Base-by-base conservation (phyloP, 1,140 invertebrate genomes). In the Diachasma alloeum region DNA sequence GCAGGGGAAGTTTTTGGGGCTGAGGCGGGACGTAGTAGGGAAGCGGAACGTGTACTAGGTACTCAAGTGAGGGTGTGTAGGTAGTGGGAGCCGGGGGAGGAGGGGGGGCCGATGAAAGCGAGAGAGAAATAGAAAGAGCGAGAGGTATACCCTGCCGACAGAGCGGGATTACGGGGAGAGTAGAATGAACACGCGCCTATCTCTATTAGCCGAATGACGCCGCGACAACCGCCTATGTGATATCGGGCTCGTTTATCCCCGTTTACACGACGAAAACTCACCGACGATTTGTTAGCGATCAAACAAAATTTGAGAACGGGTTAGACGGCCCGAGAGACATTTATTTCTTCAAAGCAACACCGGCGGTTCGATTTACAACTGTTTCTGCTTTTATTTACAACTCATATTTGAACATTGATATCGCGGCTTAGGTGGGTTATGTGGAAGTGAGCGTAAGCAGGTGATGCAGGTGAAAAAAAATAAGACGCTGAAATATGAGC, bases 201-300 rank as follows among this genome's bases (percentile, higher is more conserved):
- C 86, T 88, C 85, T 88, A 88, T 88, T 89, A 87, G 85, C 86
- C 78, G 79, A 87, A 85, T 83, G 83, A 87, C 84, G 83, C 83
- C 81, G 79, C 82, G 77, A 80, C 82, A 83, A 76, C 81, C 73
- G 80, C 84, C 81, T 46, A 22, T 63, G 44, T 71, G 72, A 66
- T 75, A 74, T 71, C 71, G 68, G 9, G 53, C 67, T 67, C 36
- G 77, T 74, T 74, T 78, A 74, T 71, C 72, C 68, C 72, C 68
- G 36, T 71, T 70, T 72, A 78, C 72, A 78, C 77, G 68, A 72
- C 39, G 42, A 71, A 77, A 69, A 46, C 56, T 37, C 75, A 79
- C 53, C 66, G 37, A 74, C 56, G 83, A 87, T 87, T 87, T 87
- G 86, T 87, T 81, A 39, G 80, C 74, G 81, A 81, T 87, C 79